Evolutionary conservation across 2,888 invertebrate species (phyloP), one percentile per base, ranked within the genome.

Genomic region (Byasa hedistus): DNA sequence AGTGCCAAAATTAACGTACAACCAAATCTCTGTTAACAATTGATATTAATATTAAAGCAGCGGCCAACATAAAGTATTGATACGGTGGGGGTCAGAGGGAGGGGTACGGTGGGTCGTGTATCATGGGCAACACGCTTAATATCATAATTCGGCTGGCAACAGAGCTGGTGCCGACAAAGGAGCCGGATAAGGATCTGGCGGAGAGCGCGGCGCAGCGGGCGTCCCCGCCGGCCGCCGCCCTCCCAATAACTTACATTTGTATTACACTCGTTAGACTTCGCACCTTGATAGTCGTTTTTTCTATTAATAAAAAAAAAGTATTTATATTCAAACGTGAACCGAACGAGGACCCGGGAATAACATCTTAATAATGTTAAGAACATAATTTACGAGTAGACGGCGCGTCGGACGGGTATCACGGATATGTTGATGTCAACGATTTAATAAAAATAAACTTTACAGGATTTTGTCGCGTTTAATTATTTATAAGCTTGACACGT

Each of bases 251-350:
- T 90, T 90, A 91, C 88, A 87, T 84, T 85, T 81, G 85, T 89
- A 90, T 90, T 90, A 90, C 85, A 84, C 90, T 90, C 90, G 89
- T 90, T 90, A 91, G 87, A 82, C 87, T 90, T 90, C 87, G 88
- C 91, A 89, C 90, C 91, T 90, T 89, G 80, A 76, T 80, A 80
- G 82, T 84, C 85, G 81, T 86, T 88, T 19, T 48, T 39, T 86
- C 88, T 88, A 86, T 87, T 86, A 86, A 87, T 85, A 88, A 75
- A 84, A 80, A 89, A 87, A 39, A 2, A 39, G n/a, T n/a, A n/a
- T n/a, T n/a, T 87, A 89, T 90, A 89, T 90, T 90, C 86, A 86
- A 86, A 87, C 84, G 82, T 82, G 75, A 71, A 76, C 78, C 81
- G 78, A 78, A 81, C 60, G 81, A 85, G 83, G 84, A 87, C 88